Percentiles rank a stretch among this genome's conserved stretches.
These are phyloP conservation scores for Ibycter americanus DNA, from an alignment of 2,797 vertebrate species.

Conservation along the genomic window DNA sequence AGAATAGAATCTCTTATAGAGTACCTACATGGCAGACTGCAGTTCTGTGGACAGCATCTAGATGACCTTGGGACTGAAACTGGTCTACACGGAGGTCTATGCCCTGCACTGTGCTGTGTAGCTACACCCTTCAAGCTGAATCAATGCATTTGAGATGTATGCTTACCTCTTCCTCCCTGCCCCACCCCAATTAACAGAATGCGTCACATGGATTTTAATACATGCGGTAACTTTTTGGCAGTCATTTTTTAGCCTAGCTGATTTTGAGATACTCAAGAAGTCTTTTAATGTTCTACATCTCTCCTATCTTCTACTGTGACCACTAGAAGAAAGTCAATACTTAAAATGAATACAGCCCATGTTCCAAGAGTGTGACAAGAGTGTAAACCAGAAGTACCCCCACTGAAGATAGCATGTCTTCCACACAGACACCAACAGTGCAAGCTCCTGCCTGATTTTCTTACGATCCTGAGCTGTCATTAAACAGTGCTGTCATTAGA, in stretches of 20 bases:
- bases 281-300: neutral
- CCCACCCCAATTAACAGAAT: neutral
- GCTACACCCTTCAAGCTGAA: neutral
- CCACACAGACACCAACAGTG: neutral
- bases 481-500: neutral
- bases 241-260: neutral
- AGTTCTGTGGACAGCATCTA: neutral
- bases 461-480: neutral
- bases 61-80: neutral
- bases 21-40: neutral
- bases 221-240: neutral
- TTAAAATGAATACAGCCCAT: neutral
- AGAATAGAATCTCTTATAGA: neutral
- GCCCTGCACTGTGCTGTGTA: neutral
- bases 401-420: neutral
- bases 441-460: neutral
- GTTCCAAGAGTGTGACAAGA: neutral
- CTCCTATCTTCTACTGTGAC: neutral
- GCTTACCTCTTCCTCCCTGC: neutral
- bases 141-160: rapidly evolving
- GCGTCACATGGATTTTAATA: neutral
- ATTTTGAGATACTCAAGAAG: neutral
- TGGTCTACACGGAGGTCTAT: neutral
- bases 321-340: neutral
- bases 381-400: neutral